phyloP scores from a whole-genome alignment of 1,140 invertebrate genomes.

The Plutomurus gul region DNA sequence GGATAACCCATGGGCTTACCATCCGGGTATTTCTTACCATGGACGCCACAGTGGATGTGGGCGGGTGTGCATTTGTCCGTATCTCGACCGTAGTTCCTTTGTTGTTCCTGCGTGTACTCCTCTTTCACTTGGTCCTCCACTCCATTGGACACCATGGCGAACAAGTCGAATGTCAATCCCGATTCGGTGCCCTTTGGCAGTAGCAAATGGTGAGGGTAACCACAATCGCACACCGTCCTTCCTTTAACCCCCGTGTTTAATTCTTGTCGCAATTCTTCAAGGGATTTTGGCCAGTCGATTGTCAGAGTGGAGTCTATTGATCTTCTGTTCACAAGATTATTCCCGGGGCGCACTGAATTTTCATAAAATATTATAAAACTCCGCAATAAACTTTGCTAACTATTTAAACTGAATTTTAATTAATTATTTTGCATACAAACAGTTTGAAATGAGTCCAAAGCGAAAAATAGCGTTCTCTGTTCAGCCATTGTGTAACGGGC shows the following conservation, averaged over 20 bases:
- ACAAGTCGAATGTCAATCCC: constrained; percentile 72
- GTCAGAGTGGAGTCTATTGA: constrained; percentile 68
- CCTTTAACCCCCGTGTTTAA: background rate
- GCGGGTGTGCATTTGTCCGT: background rate
- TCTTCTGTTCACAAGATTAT: constrained; percentile 62
- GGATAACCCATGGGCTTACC: background rate
- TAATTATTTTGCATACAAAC: background rate
- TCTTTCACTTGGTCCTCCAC: constrained; percentile 63
- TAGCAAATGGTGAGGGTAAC: constrained; percentile 85
- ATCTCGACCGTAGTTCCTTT: background rate
- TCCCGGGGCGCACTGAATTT: constrained; percentile 60
- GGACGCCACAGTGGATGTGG: background rate
- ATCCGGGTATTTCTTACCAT: background rate
- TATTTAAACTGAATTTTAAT: background rate
- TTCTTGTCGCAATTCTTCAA: constrained; percentile 54
- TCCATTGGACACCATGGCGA: constrained; percentile 80
- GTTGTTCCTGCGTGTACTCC: no score
- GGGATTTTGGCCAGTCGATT: constrained; percentile 68
- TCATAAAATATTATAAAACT: background rate
- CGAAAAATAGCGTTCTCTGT: constrained; percentile 12
- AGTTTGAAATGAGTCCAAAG: constrained; percentile 11
- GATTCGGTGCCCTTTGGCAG: constrained; percentile 72
- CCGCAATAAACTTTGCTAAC: background rate
- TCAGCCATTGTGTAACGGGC: background rate
- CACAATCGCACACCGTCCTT: constrained; percentile 71